phyloP scores from a whole-genome alignment of 2,113 vertebrate genomes.

The Agapornis roseicollis region DNA sequence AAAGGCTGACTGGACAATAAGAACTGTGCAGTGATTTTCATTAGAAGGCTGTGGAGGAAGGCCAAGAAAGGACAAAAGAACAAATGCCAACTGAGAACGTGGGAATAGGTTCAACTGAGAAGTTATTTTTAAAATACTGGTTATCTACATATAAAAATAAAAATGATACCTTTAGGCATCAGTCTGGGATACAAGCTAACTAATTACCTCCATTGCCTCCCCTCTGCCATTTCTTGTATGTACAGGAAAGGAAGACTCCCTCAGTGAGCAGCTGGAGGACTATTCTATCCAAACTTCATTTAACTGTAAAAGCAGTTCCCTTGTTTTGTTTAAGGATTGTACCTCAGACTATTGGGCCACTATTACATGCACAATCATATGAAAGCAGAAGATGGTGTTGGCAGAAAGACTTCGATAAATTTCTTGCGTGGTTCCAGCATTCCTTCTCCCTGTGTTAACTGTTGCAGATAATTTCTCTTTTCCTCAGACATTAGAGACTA shows the following conservation, averaged over 20 bases:
- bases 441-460: neutral
- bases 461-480: neutral
- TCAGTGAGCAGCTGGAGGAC: neutral
- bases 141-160: neutral
- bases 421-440: neutral
- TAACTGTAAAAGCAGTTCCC: neutral
- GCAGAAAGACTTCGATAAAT: neutral
- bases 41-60: neutral
- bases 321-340: neutral
- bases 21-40: neutral
- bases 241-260: neutral
- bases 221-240: fast-evolving
- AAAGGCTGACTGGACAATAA: neutral
- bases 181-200: neutral
- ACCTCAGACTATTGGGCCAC: neutral
- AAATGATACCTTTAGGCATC: neutral
- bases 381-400: neutral
- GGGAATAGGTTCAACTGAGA: neutral
- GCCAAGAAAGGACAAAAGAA: neutral
- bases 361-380: neutral
- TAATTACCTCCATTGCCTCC: neutral
- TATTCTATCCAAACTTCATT: neutral
- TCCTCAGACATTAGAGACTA: fast-evolving
- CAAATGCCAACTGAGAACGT: neutral
- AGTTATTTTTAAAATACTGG: neutral